phyloP scores from a whole-genome alignment of 1,140 invertebrate species.

The Brachionus calyciflorus region DNA sequence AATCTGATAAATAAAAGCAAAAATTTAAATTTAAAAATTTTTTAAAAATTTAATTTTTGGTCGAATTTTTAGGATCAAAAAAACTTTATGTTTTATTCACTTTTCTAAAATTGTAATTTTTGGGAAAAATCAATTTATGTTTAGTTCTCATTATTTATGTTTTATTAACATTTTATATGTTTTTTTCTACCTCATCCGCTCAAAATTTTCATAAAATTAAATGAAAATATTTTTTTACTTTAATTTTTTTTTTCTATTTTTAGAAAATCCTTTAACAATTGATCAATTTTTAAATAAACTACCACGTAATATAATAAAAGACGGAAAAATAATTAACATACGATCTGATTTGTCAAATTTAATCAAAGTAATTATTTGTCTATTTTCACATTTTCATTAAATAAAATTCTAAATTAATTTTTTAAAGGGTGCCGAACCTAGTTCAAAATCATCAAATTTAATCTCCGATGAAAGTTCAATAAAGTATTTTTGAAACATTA shows the following conservation, averaged over 20 bases:
- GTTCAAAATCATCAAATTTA: background rate
- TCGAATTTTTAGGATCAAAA: too few relatives aligned
- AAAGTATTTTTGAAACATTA: too few relatives aligned
- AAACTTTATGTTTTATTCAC: too few relatives aligned
- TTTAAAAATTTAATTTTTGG: too few relatives aligned
- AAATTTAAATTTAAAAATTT: too few relatives aligned
- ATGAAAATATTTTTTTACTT: background rate
- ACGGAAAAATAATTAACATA: slow-evolving; percentile 58
- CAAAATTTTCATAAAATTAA: too few relatives aligned
- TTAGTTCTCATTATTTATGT: too few relatives aligned
- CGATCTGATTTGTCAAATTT: slow-evolving; percentile 44
- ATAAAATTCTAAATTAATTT: background rate
- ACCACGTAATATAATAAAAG: slow-evolving; percentile 55
- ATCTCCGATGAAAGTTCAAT: background rate
- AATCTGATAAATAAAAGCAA: too few relatives aligned
- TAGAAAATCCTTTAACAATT: slow-evolving; percentile 50
- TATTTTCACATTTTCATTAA: background rate
- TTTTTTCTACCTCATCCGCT: too few relatives aligned
- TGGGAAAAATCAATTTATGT: too few relatives aligned
- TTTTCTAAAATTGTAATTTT: too few relatives aligned
- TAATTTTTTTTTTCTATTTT: background rate
- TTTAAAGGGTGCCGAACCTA: background rate
- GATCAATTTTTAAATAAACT: slow-evolving; percentile 57
- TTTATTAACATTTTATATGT: too few relatives aligned
- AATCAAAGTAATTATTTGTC: background rate